phyloP scores from a whole-genome alignment of 2,113 vertebrate species.

The Oplegnathus fasciatus region DNA sequence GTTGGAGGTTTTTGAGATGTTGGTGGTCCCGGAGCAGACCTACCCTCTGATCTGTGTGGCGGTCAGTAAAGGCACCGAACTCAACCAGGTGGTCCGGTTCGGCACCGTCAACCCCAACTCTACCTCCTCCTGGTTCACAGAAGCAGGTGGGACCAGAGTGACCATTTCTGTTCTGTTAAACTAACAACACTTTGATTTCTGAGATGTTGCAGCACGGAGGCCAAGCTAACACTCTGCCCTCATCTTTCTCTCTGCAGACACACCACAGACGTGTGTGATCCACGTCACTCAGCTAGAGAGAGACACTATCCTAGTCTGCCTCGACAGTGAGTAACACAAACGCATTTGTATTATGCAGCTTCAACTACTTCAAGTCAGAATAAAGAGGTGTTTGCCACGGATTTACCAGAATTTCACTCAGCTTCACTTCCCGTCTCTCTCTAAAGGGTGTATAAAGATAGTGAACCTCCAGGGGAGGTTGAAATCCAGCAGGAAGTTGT shows the following conservation, averaged over 20 bases:
- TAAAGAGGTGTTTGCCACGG: neutral
- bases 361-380: neutral
- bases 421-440: neutral
- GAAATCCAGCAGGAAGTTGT: constrained; percentile 97
- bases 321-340: constrained; percentile 91
- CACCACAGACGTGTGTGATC: constrained; percentile 94
- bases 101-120: constrained; percentile 97
- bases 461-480: constrained; percentile 96
- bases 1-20: constrained; percentile 96
- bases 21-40: constrained; percentile 96
- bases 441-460: constrained; percentile 96
- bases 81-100: constrained; percentile 96
- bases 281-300: constrained; percentile 97
- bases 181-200: too few relatives aligned
- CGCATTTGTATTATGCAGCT: neutral
- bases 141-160: constrained; percentile 88
- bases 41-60: constrained; percentile 97
- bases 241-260: constrained; percentile 85
- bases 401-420: neutral
- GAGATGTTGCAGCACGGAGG: neutral
- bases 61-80: constrained; percentile 94
- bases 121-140: constrained; percentile 95
- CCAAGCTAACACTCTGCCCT: neutral
- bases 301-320: constrained; percentile 97
- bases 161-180: neutral